Conservation (phyloP, 64 coral and sea anemone genomes). For the Catalaphyllia jardinei region DNA sequence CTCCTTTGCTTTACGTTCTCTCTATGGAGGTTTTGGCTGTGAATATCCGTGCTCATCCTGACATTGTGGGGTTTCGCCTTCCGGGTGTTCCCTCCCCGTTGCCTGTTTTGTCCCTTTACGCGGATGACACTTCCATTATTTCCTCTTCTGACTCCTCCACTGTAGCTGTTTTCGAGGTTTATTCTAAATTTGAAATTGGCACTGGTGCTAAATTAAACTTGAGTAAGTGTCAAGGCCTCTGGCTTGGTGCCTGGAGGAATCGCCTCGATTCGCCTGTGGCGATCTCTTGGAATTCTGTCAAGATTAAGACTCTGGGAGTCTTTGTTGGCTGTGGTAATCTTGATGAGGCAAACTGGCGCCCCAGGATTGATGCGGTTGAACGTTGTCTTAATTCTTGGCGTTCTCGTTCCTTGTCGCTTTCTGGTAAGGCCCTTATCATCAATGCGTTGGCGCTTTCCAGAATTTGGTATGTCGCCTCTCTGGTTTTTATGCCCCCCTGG, state of each 20-base stretch:
- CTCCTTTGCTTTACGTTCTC: not conserved
- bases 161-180: not conserved
- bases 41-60: not conserved
- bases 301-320: not conserved
- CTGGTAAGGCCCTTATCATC: conserved; percentile 9
- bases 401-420: conserved; percentile 4
- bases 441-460: not conserved
- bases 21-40: not conserved
- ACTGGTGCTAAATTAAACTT: conserved; percentile 15
- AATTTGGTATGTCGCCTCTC: conserved; percentile 9
- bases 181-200: not conserved
- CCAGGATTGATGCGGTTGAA: not conserved
- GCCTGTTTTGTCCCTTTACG: too few species aligned
- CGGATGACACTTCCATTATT: too few species aligned
- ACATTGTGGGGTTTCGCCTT: not conserved
- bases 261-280: not conserved
- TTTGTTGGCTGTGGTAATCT: not conserved
- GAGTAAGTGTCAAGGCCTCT: conserved; percentile 7
- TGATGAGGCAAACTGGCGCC: conserved; percentile 10
- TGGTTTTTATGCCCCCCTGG: not conserved
- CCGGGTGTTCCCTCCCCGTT: not conserved
- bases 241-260: conserved; percentile 7
- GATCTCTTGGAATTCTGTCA: not conserved
- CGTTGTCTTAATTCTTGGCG: conserved; percentile 2
- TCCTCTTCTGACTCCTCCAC: too few species aligned